Conservation (phyloP, 1,140 invertebrate species). For the Schlechtendalia chinensis region DNA sequence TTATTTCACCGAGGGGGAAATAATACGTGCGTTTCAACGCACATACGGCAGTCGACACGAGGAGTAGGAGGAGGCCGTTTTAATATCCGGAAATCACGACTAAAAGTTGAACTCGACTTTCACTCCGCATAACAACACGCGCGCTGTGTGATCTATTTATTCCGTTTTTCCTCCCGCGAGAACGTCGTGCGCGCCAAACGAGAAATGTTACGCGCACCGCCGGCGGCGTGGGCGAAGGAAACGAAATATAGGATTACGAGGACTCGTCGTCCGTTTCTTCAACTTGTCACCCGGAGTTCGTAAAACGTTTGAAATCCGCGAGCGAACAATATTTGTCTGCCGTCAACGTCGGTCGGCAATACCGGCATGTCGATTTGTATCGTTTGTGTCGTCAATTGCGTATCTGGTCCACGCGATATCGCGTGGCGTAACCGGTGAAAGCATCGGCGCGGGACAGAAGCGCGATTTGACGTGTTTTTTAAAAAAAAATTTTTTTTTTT, state of each 20-base stretch:
- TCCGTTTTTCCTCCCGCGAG: background rate
- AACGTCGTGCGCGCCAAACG: background rate
- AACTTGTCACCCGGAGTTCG: too few species aligned
- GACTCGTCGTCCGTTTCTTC: too few species aligned
- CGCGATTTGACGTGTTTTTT: background rate
- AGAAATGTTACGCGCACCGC: background rate
- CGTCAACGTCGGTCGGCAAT: too few species aligned
- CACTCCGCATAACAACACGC: slow-evolving; percentile 14
- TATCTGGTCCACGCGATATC: background rate
- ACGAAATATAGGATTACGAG: too few species aligned
- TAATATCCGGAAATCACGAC: slow-evolving; percentile 48
- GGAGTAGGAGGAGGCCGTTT: slow-evolving; percentile 13
- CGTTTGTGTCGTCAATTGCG: too few species aligned
- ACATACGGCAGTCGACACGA: too few species aligned
- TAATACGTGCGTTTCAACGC: background rate
- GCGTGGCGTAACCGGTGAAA: slow-evolving; percentile 16
- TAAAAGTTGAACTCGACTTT: slow-evolving; percentile 46
- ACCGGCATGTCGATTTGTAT: too few species aligned
- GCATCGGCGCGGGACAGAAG: background rate
- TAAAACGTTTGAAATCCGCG: too few species aligned
- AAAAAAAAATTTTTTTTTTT: too few species aligned
- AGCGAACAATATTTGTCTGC: too few species aligned
- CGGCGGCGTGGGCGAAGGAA: too few species aligned
- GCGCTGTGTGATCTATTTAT: background rate
- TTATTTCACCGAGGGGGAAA: background rate